Base-by-base conservation (phyloP, 1,140 invertebrate species). In the Choristoneura fumiferana region DNA sequence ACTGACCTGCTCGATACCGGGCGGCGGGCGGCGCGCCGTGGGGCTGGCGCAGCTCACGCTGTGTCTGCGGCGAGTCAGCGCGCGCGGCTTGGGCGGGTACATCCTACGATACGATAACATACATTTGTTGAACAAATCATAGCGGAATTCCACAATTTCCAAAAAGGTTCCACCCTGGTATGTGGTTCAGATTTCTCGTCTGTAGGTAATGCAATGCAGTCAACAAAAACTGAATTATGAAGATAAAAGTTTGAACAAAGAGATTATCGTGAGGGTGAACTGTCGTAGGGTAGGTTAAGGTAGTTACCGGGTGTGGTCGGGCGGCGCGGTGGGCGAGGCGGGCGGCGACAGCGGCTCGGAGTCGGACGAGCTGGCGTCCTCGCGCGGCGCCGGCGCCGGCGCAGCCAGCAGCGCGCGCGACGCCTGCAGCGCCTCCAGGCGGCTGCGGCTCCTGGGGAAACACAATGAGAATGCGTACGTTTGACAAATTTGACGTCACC, bases 1-100 rank as follows among this genome's bases (percentile, higher is more conserved):
- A n/a, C 39, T 55, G 78, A 93, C 92, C 89, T 94, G 92, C 68
- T 95, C 93, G 53, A 95, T 91, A 72, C 92, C 91, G 58, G 93
- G 87, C 60, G 91, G 87, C 60, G 91, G 91, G 54, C 92, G 83
- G 60, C 93, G 93, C 38, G 92, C 89, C 2, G 92, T 93, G 10
- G 95, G 94, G 62, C 93, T 95, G 43, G 94, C 95, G 5, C 96
- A 96, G 67, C 96, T 96, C 66, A 98, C 96, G 4, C 96, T 97
- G 52, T 97, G 96, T 17, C 97, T 89, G 8, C 97, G 91, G 81
- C 96, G 95, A 52, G 92, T 84, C 57, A 92, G 89, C 15, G 93
- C 92, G 35, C 94, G 91, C 15, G 95, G 95, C 77, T 95, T 95
- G 0, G 94, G 92, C 15, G 95, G 92, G 72, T 95, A 96, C 63